phyloP scores from a whole-genome alignment of 2,113 vertebrate genomes.

The Chlorodrepanis virens region DNA sequence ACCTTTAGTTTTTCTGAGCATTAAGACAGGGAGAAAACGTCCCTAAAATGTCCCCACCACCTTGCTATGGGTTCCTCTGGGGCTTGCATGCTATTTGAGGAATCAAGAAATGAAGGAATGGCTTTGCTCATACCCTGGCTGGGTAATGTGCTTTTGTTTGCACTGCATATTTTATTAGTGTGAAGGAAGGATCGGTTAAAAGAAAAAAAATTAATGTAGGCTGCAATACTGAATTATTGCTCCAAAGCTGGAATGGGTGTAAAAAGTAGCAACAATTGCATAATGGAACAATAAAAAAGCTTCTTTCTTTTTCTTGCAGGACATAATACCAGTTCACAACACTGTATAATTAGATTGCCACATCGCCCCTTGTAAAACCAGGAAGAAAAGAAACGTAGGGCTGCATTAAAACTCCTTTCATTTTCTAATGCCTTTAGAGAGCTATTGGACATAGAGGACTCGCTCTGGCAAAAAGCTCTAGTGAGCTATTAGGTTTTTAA shows the following conservation, averaged over 20 bases:
- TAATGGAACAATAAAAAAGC: constrained; percentile 57
- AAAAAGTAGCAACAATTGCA: constrained; percentile 43
- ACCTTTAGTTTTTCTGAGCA: background rate
- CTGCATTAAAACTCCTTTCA: constrained; percentile 53
- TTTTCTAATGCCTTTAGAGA: constrained; percentile 54
- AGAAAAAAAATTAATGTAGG: background rate
- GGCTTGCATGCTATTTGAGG: background rate
- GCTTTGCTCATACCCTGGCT: background rate
- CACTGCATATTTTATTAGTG: background rate
- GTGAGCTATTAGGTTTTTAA: constrained; percentile 66
- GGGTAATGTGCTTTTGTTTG: background rate
- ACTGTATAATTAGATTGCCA: constrained; percentile 53
- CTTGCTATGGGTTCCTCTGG: background rate
- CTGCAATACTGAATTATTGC: constrained; percentile 18
- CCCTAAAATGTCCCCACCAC: background rate
- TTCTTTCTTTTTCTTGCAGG: constrained; percentile 36
- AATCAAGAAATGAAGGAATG: background rate
- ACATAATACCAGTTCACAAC: constrained; percentile 34
- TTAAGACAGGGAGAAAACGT: background rate
- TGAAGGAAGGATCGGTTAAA: background rate
- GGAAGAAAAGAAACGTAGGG: constrained; percentile 51
- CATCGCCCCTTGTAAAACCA: constrained; percentile 45
- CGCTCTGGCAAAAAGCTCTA: constrained; percentile 45
- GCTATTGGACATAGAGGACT: constrained; percentile 41
- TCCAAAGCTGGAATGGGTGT: background rate